phyloP scores from a whole-genome alignment of 2,113 vertebrate species.

The Nothoprocta pentlandii region DNA sequence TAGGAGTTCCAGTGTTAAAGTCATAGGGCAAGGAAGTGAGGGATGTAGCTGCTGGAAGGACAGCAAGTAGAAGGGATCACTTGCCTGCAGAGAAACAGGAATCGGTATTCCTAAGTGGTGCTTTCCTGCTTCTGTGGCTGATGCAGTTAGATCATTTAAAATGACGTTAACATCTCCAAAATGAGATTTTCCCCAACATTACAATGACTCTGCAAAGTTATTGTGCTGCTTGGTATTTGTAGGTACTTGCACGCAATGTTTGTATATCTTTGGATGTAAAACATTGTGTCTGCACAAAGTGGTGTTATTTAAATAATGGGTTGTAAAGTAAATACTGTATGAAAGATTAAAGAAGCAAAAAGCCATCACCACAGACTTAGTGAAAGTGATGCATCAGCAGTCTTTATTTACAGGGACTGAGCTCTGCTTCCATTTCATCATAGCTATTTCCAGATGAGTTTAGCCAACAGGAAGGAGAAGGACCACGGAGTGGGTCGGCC shows the following conservation, averaged over 20 bases:
- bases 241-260: neutral
- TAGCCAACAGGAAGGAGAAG: conserved; percentile 26
- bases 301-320: neutral
- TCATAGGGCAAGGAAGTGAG: neutral
- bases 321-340: neutral
- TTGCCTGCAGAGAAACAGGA: neutral
- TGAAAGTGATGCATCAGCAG: neutral
- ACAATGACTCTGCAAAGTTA: neutral
- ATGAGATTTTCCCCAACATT: neutral
- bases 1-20: neutral
- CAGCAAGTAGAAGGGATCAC: neutral
- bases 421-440: neutral
- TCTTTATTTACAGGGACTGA: conserved; percentile 32
- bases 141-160: neutral
- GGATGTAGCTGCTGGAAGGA: neutral
- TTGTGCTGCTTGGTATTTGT: neutral
- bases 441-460: neutral
- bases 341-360: conserved; percentile 35
- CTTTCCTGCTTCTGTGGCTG: neutral
- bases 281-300: neutral
- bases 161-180: conserved; percentile 1
- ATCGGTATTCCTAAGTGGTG: neutral
- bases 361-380: conserved; percentile 6
- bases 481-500: conserved; percentile 38
- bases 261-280: neutral